Evolutionary conservation across 2,797 vertebrate species (phyloP).

Genomic region (Girardinus metallicus): DNA sequence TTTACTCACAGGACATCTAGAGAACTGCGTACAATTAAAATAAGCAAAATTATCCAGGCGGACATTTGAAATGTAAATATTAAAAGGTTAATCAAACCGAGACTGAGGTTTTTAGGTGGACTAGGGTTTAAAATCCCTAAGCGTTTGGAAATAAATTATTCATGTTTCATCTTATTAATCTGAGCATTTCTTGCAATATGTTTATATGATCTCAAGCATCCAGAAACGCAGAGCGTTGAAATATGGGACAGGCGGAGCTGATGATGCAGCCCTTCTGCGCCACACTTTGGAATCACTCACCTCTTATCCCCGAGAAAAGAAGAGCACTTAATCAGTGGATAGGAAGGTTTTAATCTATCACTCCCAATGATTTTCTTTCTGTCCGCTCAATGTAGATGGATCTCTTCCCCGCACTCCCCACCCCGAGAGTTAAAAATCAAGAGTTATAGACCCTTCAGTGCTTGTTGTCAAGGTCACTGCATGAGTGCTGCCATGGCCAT

Average conservation of each 20-base stretch:
- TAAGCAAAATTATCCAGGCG: too few relatives aligned
- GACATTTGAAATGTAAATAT: too few relatives aligned
- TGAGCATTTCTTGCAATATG: conserved; percentile 40
- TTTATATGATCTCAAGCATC: conserved; percentile 61
- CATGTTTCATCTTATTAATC: conserved; percentile 29
- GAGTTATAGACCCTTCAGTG: conserved; percentile 49
- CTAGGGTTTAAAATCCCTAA: too few relatives aligned
- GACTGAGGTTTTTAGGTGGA: too few relatives aligned
- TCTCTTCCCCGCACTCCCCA: neutral
- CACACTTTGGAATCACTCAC: conserved; percentile 68
- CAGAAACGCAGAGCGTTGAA: conserved; percentile 69
- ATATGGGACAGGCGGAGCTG: conserved; percentile 73
- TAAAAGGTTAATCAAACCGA: too few relatives aligned
- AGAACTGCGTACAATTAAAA: too few relatives aligned
- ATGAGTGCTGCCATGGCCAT: conserved; percentile 67
- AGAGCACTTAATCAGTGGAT: conserved; percentile 63
- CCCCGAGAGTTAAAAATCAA: conserved; percentile 35
- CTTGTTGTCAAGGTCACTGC: conserved; percentile 66
- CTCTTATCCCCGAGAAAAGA: conserved; percentile 42
- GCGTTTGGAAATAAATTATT: neutral
- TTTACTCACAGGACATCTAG: too few relatives aligned
- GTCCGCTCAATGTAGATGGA: conserved; percentile 54
- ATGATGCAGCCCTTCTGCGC: conserved; percentile 72
- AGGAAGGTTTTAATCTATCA: conserved; percentile 67
- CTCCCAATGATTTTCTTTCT: conserved; percentile 46